Percentiles rank a stretch among this genome's conserved stretches.
phyloP scores from a whole-genome alignment of 2,888 invertebrate genomes.

The Endomychus coccineus region DNA sequence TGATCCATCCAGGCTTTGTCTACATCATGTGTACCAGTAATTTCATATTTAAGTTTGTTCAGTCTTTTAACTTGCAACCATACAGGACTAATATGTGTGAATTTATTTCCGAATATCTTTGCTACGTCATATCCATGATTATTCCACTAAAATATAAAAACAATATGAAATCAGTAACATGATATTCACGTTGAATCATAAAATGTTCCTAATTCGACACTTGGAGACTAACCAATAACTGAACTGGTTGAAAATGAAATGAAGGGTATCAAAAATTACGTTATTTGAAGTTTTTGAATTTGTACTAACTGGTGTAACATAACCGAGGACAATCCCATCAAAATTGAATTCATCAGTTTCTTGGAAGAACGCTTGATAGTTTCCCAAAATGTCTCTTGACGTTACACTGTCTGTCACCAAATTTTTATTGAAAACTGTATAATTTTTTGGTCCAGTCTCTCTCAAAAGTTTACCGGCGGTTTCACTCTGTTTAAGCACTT shows the following conservation, averaged over 20 bases:
- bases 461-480: constrained; percentile 15
- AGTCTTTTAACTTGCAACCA: constrained; percentile 82
- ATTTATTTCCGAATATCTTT: constrained; percentile 81
- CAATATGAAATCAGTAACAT: constrained; percentile 1
- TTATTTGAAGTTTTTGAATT: no score
- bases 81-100: constrained; percentile 86
- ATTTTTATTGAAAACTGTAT: constrained; percentile 57
- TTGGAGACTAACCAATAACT: not conserved
- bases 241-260: not conserved
- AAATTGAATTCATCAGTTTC: constrained; percentile 60
- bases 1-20: constrained; percentile 76
- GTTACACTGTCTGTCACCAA: constrained; percentile 57
- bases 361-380: constrained; percentile 68
- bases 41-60: constrained; percentile 53
- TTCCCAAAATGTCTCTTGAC: constrained; percentile 66
- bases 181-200: constrained; percentile 2
- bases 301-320: constrained; percentile 69
- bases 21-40: constrained; percentile 74
- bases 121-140: constrained; percentile 88
- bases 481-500: constrained; percentile 9
- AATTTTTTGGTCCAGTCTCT: constrained; percentile 38
- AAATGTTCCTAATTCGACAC: not conserved
- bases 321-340: constrained; percentile 73
- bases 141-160: constrained; percentile 71
- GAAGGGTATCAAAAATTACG: not conserved